Conservation (phyloP, 37 sponge, comb jelly and placozoan species). For the Aplysina aerophoba region DNA sequence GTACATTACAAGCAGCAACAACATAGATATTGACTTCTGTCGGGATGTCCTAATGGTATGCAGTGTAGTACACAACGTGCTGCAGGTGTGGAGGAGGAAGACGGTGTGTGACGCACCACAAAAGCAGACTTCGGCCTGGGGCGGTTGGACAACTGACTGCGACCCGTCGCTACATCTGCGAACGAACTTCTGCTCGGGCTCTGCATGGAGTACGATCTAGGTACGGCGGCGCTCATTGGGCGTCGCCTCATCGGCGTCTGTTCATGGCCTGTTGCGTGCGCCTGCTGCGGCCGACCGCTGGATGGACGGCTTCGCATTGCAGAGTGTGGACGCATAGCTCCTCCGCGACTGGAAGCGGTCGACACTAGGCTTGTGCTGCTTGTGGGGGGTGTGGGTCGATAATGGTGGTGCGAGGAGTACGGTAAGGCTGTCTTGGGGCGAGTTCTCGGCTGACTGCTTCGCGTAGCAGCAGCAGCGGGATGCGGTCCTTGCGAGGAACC, state of each 20-base stretch:
- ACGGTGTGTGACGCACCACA: constrained; percentile 11
- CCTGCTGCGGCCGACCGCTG: neutral
- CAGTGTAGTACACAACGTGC: too few species aligned
- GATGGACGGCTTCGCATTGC: neutral
- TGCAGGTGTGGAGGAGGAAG: neutral
- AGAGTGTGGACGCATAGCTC: too few species aligned
- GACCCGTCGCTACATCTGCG: neutral
- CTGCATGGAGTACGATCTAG: neutral
- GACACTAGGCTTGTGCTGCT: neutral
- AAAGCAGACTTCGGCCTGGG: constrained; percentile 24
- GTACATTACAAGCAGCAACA: too few species aligned
- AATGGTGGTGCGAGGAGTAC: too few species aligned
- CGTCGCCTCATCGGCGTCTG: constrained; percentile 9
- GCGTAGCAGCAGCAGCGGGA: neutral
- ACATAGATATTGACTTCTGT: too few species aligned
- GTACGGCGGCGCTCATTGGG: constrained; percentile 53
- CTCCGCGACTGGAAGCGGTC: neutral
- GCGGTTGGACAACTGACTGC: neutral
- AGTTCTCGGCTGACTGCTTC: neutral
- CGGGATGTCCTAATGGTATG: too few species aligned
- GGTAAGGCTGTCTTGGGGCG: neutral
- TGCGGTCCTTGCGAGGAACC: too few species aligned
- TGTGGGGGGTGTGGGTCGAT: neutral
- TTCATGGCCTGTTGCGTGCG: neutral
- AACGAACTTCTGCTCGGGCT: neutral